A percentile compares a stretch with the other conserved stretches of the same genome.
These are phyloP conservation scores for Notothenia rossii DNA, from an alignment of 2,113 vertebrate species.

Conservation along the genomic window DNA sequence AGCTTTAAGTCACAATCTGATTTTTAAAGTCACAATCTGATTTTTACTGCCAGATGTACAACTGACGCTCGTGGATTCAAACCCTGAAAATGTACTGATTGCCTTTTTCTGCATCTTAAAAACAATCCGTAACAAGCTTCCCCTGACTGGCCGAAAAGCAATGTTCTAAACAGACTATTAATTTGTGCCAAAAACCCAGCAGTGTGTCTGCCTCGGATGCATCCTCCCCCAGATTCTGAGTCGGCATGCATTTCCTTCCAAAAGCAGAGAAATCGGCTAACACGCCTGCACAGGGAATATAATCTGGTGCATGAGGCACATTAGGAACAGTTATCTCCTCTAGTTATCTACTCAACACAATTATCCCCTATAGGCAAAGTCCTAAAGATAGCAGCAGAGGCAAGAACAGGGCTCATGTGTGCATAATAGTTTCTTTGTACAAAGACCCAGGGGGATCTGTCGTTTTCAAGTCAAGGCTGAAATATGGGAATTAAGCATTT, in stretches of 20 bases:
- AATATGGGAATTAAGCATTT: neutral
- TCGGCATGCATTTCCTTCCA: constrained; percentile 1
- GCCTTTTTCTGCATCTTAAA: neutral
- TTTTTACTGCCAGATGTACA: neutral
- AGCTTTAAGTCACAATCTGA: neutral
- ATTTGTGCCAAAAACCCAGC: constrained; percentile 8
- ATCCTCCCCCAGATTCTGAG: constrained; percentile 1
- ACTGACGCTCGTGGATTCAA: neutral
- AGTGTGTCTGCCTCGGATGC: neutral
- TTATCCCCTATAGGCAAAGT: constrained; percentile 40
- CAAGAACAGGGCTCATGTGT: constrained; percentile 21
- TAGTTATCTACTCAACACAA: constrained; percentile 54
- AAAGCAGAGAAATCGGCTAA: constrained; percentile 7
- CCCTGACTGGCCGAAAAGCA: neutral
- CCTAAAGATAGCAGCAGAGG: constrained; percentile 52
- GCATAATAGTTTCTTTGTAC: constrained; percentile 9
- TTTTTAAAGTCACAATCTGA: neutral
- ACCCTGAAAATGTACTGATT: neutral
- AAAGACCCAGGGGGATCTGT: neutral
- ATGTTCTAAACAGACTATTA: neutral
- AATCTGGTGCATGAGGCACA: constrained; percentile 38
- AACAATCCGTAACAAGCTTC: neutral
- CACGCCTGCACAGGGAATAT: constrained; percentile 10
- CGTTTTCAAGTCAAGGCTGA: constrained; percentile 4
- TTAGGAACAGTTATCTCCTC: constrained; percentile 35